Base-by-base conservation (phyloP, 2,113 vertebrate species). In the Natator depressus region DNA sequence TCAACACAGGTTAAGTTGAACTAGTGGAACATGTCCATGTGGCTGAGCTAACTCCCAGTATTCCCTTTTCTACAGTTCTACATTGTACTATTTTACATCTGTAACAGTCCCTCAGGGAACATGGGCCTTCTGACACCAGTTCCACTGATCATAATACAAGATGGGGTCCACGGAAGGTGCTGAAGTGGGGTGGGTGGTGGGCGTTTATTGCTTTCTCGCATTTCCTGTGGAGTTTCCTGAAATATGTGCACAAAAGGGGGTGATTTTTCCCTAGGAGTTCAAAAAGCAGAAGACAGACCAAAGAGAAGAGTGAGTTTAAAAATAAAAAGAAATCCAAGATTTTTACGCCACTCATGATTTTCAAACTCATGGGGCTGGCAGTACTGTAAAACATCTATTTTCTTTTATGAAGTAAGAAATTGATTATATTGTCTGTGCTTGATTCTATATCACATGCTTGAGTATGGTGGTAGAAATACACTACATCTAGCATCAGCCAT, bases 261-360 rank as follows among this genome's bases (percentile, higher is more conserved):
- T 94, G 83, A 91, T 24, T 54, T 54, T 90, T 87, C 24, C n/a
- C 91, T 50, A 1, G 92, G 8, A n/a, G 93, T 87, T 81, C 1
- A 83, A 24, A 93, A 94, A 94, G 72, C 19, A 84, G 55, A 35
- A 90, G 17, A 1, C 6, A 85, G 95, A 85, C 16, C 16, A 82
- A 82, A 82, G 2, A 31, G 10, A 88, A 2, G 50, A 38, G 20
- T 81, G 27, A 89, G 78, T 84, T 65, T 24, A 78, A 29, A 19
- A 95, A 84, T 22, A 90, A 80, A 81, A 24, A n/a, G 8, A 6
- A 47, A 79, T 47, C 27, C 76, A 46, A 10, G 24, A 22, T 3
- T 90, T 95, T 93, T 93, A 93, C 90, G 91, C 46, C 25, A 51
- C 50, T 89, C 17, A 47, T 76, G 85, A 16, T 59, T 94, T 94